Conservation (phyloP, 2,113 vertebrate species). For the Eubucco bourcierii region DNA sequence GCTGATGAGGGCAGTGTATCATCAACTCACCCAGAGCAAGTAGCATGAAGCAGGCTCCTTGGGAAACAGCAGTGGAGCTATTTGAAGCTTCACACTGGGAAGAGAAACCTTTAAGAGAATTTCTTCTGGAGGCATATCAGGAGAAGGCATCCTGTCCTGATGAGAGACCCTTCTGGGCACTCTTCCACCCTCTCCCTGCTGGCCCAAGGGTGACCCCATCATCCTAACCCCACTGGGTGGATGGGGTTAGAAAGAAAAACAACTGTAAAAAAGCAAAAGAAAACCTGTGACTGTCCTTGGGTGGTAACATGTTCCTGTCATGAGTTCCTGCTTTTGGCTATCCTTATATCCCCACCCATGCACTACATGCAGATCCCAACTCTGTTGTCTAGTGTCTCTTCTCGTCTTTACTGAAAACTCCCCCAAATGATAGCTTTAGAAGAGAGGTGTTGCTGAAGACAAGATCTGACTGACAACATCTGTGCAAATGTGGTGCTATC, state of each 20-base stretch:
- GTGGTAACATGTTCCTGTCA: fast-evolving
- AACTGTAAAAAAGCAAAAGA: not conserved
- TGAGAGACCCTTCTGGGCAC: fast-evolving
- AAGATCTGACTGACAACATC: constrained; percentile 1
- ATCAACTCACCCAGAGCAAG: fast-evolving
- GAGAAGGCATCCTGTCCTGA: not conserved
- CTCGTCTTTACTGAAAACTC: not conserved
- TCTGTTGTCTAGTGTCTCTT: not conserved
- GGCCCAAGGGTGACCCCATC: no score
- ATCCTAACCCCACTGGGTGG: not conserved
- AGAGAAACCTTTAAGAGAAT: not conserved
- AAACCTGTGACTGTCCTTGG: not conserved
- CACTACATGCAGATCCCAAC: not conserved
- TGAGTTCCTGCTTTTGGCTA: not conserved
- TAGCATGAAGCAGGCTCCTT: fast-evolving
- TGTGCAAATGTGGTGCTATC: constrained; percentile 2
- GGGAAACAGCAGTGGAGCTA: not conserved
- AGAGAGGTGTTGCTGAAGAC: not conserved
- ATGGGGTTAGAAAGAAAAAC: not conserved
- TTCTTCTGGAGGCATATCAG: not conserved
- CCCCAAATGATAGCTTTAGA: not conserved
- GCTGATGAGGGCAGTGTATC: not conserved
- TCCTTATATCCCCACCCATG: not conserved
- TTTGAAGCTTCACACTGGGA: not conserved
- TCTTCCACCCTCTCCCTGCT: not conserved